Evolutionary conservation across 2,888 invertebrate genomes (phyloP).

Genomic region (Nesidiocoris tenuis): DNA sequence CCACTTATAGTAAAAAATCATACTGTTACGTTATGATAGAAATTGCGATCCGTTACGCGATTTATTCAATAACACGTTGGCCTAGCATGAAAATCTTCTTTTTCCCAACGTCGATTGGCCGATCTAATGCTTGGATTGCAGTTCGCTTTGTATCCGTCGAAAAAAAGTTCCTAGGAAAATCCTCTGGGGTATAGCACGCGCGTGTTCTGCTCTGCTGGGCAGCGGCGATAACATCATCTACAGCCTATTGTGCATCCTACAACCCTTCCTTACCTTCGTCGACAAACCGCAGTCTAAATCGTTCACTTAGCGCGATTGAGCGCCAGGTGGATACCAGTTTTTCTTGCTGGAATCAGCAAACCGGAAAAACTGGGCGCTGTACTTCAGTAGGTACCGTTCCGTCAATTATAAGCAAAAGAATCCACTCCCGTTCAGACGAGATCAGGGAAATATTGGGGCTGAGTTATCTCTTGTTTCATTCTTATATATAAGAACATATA

Average conservation of each 20-base stretch:
- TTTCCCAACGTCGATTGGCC: neutral
- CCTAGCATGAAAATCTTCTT: neutral
- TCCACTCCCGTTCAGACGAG: too few relatives aligned
- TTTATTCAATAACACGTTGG: neutral
- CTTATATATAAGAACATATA: too few relatives aligned
- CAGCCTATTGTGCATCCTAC: neutral
- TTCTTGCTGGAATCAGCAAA: neutral
- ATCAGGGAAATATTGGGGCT: too few relatives aligned
- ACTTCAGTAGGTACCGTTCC: too few relatives aligned
- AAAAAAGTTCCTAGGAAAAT: neutral
- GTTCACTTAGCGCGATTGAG: slow-evolving; percentile 22
- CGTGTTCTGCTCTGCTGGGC: slow-evolving; percentile 32
- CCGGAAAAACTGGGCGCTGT: neutral
- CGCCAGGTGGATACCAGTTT: neutral
- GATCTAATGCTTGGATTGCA: neutral
- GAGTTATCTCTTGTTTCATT: too few relatives aligned
- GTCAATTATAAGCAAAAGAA: too few relatives aligned
- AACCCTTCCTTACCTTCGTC: slow-evolving; percentile 4
- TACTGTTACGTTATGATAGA: neutral
- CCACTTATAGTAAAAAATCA: neutral
- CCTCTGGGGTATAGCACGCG: slow-evolving; percentile 23
- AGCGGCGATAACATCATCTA: slow-evolving; percentile 29
- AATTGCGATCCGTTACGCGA: neutral
- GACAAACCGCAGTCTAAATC: slow-evolving; percentile 29
- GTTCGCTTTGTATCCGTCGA: neutral